Percentiles rank a stretch among this genome's conserved stretches.
phyloP scores from a whole-genome alignment of 2,113 vertebrate genomes.

The Phyllostomus hastatus region DNA sequence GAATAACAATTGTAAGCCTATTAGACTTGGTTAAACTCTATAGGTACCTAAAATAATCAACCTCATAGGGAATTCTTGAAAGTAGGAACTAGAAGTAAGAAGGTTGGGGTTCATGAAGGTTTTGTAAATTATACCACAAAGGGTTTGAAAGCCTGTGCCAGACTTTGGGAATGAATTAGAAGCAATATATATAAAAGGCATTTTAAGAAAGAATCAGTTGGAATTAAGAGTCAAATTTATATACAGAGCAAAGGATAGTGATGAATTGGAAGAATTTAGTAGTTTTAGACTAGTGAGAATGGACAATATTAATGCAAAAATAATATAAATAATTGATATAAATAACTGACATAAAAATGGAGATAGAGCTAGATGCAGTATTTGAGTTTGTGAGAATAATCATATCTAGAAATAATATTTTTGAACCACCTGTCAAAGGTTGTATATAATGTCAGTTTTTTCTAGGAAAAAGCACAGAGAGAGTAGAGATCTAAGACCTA shows the following conservation, averaged over 20 bases:
- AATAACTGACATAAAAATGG: not conserved
- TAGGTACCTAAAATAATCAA: not conserved
- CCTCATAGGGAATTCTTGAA: not conserved
- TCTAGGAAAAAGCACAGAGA: not conserved
- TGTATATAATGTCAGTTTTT: not conserved
- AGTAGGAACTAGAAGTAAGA: not conserved
- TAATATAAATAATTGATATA: not conserved
- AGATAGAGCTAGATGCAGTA: not conserved
- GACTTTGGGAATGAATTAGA: not conserved
- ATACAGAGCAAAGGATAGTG: not conserved
- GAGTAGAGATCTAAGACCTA: not conserved
- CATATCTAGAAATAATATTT: not conserved
- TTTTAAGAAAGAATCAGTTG: conserved; percentile 5
- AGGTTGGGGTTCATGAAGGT: not conserved
- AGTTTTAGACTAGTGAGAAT: not conserved
- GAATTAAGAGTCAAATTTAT: not conserved
- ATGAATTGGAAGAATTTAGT: not conserved
- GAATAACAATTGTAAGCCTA: conserved; percentile 20
- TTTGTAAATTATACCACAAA: conserved; percentile 6
- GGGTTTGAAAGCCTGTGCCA: not conserved
- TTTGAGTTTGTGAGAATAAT: not conserved
- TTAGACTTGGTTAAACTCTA: not conserved
- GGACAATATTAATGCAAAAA: not conserved
- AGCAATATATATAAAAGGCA: not conserved
- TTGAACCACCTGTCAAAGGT: not conserved